These are phyloP conservation scores for Lamellibrachia satsuma DNA, from an alignment of 2,888 invertebrate species.

Conservation along the genomic window DNA sequence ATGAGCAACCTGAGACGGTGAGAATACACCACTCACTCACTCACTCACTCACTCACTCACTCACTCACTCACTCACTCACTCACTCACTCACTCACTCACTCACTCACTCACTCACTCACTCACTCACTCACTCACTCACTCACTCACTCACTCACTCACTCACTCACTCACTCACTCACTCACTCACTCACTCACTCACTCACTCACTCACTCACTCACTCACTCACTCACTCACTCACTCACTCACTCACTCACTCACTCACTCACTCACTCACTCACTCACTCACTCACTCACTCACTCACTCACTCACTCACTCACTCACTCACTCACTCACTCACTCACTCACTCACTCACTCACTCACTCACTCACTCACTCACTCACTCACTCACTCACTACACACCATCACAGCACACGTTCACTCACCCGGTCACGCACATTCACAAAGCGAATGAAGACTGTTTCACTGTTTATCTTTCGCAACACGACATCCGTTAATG, in stretches of 20 bases:
- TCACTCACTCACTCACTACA: not conserved
- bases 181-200: not conserved
- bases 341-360: conserved; percentile 17
- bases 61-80: not conserved
- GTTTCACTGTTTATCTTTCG: not conserved
- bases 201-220: conserved; percentile 3
- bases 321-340: not conserved
- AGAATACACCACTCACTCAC: not conserved
- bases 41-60: conserved; percentile 13
- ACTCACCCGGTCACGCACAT: not conserved
- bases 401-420: not conserved
- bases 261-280: conserved; percentile 17
- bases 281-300: conserved; percentile 1
- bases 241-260: conserved; percentile 17
- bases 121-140: not conserved
- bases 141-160: not conserved
- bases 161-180: not conserved
- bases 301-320: conserved; percentile 6
- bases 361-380: not conserved
- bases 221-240: conserved; percentile 17
- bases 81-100: not conserved
- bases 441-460: not conserved
- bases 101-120: not conserved
- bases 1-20: conserved; percentile 1
- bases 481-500: not conserved